phyloP scores from a whole-genome alignment of 2,888 invertebrate genomes.

The Drosophila koepferae region DNA sequence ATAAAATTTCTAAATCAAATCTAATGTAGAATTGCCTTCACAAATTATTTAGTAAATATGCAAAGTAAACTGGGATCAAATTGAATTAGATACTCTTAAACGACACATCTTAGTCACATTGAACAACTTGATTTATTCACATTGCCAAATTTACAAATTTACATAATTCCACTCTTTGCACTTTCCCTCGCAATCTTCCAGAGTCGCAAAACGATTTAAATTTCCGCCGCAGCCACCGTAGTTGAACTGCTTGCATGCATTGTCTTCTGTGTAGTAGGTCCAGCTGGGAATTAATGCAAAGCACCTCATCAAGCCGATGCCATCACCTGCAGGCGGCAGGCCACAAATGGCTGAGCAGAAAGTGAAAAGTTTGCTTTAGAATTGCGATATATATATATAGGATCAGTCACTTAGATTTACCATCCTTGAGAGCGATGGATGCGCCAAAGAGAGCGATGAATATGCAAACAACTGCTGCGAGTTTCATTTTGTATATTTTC shows the following conservation, averaged over 20 bases:
- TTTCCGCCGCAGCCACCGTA: constrained; percentile 77
- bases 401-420: constrained; percentile 38
- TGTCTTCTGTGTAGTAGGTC: constrained; percentile 35
- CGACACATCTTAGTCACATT: too few species aligned
- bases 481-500: constrained; percentile 49
- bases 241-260: constrained; percentile 50
- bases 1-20: too few species aligned
- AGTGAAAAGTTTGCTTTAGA: not conserved
- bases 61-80: too few species aligned
- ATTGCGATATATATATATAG: fast-evolving
- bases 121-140: not conserved
- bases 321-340: constrained; percentile 32
- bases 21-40: too few species aligned
- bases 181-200: constrained; percentile 47
- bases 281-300: constrained; percentile 38
- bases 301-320: constrained; percentile 55
- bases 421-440: constrained; percentile 54
- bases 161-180: constrained; percentile 38
- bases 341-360: constrained; percentile 38
- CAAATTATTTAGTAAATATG: too few species aligned
- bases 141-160: not conserved
- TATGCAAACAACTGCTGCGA: constrained; percentile 42
- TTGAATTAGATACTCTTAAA: too few species aligned
- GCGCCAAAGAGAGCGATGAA: constrained; percentile 55
- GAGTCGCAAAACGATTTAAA: constrained; percentile 52